These are phyloP conservation scores for Synanceia verrucosa DNA, from an alignment of 2,797 vertebrate species.

Conservation along the genomic window DNA sequence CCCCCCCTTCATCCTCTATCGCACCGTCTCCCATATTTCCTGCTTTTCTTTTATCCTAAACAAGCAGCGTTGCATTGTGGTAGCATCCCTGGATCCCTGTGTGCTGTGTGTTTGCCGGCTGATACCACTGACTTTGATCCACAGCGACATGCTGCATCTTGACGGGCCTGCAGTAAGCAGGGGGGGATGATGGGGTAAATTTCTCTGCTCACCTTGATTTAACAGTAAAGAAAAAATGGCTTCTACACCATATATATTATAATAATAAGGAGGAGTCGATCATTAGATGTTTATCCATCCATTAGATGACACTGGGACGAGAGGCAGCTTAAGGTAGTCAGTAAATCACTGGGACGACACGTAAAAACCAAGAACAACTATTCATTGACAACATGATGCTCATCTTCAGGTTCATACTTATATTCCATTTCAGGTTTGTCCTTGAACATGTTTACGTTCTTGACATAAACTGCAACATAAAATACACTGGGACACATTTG, in stretches of 20 bases:
- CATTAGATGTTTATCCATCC: not conserved
- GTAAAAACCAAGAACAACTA: not conserved
- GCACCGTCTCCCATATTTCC: slow-evolving; percentile 5
- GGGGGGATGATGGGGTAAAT: slow-evolving; percentile 8
- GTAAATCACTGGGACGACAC: too few species aligned
- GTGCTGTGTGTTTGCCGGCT: slow-evolving; percentile 48
- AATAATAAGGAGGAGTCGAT: not conserved
- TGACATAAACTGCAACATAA: too few species aligned
- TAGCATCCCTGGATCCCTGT: slow-evolving; percentile 30
- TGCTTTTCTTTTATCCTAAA: not conserved
- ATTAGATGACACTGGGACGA: not conserved
- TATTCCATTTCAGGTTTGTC: too few species aligned
- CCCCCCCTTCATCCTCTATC: slow-evolving; percentile 22
- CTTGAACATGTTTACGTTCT: too few species aligned
- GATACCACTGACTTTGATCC: slow-evolving; percentile 61
- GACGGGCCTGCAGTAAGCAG: slow-evolving; percentile 56
- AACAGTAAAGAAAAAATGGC: not conserved
- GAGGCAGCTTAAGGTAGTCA: not conserved
- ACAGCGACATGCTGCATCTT: slow-evolving; percentile 57
- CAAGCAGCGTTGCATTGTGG: slow-evolving; percentile 44
- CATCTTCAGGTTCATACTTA: too few species aligned
- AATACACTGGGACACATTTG: too few species aligned
- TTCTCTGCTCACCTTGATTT: slow-evolving; percentile 1
- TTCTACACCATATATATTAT: not conserved
- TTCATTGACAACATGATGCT: too few species aligned